Percentiles rank a stretch among this genome's conserved stretches.
These are phyloP conservation scores for Rhinolophus sinicus DNA, from an alignment of 2,113 vertebrate species.

Conservation along the genomic window DNA sequence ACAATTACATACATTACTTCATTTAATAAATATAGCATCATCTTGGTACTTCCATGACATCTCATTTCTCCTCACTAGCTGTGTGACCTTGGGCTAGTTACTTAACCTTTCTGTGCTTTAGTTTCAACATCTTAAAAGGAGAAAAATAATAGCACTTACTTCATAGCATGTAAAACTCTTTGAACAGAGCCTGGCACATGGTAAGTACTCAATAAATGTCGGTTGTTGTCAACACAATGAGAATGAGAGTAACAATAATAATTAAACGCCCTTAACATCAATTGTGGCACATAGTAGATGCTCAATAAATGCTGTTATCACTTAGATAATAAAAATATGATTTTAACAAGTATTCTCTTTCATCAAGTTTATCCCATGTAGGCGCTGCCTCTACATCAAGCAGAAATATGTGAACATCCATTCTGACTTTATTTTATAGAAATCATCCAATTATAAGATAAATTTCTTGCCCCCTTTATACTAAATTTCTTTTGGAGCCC, in stretches of 20 bases:
- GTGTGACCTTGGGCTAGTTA: not conserved
- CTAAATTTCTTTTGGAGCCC: not conserved
- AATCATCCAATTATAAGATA: slow-evolving; percentile 19
- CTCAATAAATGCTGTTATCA: not conserved
- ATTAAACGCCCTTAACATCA: not conserved
- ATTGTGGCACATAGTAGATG: not conserved
- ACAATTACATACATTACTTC: not conserved
- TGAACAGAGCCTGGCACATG: not conserved
- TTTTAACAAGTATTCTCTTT: not conserved
- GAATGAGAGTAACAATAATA: not conserved
- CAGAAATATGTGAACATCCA: not conserved
- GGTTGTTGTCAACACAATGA: not conserved
- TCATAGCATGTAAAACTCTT: not conserved
- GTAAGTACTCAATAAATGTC: not conserved
- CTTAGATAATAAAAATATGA: not conserved
- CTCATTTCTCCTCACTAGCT: not conserved
- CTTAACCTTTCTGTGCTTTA: not conserved
- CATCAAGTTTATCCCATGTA: not conserved
- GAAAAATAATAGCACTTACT: not conserved
- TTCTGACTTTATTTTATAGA: not conserved
- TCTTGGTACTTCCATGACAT: not conserved
- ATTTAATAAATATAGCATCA: not conserved
- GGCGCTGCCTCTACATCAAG: not conserved
- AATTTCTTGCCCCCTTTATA: not conserved
- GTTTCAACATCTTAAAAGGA: slow-evolving; percentile 1